These are phyloP conservation scores for Chelonus formosanus DNA, from an alignment of 2,888 invertebrate genomes.

Conservation along the genomic window DNA sequence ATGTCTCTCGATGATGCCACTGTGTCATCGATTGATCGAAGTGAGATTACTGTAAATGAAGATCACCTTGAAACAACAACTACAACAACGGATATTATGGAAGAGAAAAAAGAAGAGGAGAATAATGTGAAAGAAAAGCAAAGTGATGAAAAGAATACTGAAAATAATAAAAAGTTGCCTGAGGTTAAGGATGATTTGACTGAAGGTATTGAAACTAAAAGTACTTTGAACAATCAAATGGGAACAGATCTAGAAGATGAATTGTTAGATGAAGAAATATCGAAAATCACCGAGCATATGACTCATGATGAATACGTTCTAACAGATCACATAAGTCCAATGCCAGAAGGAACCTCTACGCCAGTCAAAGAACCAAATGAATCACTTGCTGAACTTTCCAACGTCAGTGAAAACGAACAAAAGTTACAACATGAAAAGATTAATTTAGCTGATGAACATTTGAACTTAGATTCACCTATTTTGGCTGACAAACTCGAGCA, in stretches of 20 bases:
- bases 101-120: slow-evolving; percentile 30
- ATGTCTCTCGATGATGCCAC: slow-evolving; percentile 30
- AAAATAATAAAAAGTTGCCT: slow-evolving; percentile 16
- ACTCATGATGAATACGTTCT: slow-evolving; percentile 62
- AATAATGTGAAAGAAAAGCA: slow-evolving; percentile 19
- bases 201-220: slow-evolving; percentile 15
- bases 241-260: slow-evolving; percentile 58
- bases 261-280: slow-evolving; percentile 61
- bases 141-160: slow-evolving; percentile 6
- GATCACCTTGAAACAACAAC: neutral
- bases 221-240: slow-evolving; percentile 32
- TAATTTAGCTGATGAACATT: slow-evolving; percentile 53
- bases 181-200: slow-evolving; percentile 18
- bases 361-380: slow-evolving; percentile 37
- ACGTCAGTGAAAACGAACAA: slow-evolving; percentile 16
- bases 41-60: slow-evolving; percentile 21
- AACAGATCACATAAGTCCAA: slow-evolving; percentile 58
- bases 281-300: slow-evolving; percentile 64
- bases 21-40: slow-evolving; percentile 23
- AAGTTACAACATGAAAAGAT: slow-evolving; percentile 42
- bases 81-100: slow-evolving; percentile 15
- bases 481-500: slow-evolving; percentile 4
- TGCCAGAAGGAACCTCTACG: slow-evolving; percentile 49
- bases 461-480: slow-evolving; percentile 45
- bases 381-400: slow-evolving; percentile 17